Conservation (phyloP, 2,797 vertebrate species). For the Sebastes aleutianus region DNA sequence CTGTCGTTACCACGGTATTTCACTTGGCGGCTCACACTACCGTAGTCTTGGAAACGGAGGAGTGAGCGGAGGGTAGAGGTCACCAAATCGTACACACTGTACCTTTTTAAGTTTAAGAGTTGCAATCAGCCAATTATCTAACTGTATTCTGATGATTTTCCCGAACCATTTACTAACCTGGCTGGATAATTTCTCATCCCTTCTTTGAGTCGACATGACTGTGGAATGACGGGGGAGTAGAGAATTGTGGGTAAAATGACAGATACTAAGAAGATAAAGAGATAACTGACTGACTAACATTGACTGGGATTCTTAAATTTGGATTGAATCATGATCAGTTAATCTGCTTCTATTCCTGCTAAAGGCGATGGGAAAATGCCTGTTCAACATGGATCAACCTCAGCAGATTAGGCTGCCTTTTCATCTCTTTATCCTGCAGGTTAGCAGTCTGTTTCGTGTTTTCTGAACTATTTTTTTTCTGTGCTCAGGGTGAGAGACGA, state of each 20-base stretch:
- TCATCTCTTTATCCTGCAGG: slow-evolving; percentile 8
- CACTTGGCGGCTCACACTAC: too few species aligned
- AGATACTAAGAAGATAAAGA: not conserved
- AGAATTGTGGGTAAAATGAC: not conserved
- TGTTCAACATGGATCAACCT: slow-evolving; percentile 2
- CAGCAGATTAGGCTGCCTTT: not conserved
- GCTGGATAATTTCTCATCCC: not conserved
- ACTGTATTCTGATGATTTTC: not conserved
- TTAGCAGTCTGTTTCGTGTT: not conserved
- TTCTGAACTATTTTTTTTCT: not conserved
- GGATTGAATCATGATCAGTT: not conserved
- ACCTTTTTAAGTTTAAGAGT: too few species aligned
- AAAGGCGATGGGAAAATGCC: not conserved
- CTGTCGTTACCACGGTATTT: too few species aligned
- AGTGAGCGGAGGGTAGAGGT: too few species aligned
- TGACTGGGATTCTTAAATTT: not conserved
- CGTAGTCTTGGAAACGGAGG: too few species aligned
- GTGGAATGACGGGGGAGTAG: not conserved
- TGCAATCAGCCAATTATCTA: not conserved
- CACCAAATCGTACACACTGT: too few species aligned
- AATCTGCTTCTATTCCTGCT: not conserved
- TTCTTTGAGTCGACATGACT: not conserved
- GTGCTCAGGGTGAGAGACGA: slow-evolving; percentile 2
- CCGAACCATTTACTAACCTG: slow-evolving; percentile 10
- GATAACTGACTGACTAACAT: not conserved